Evolutionary conservation across 2,113 vertebrate species (phyloP).

Genomic region (Oreotrochilus melanogaster): DNA sequence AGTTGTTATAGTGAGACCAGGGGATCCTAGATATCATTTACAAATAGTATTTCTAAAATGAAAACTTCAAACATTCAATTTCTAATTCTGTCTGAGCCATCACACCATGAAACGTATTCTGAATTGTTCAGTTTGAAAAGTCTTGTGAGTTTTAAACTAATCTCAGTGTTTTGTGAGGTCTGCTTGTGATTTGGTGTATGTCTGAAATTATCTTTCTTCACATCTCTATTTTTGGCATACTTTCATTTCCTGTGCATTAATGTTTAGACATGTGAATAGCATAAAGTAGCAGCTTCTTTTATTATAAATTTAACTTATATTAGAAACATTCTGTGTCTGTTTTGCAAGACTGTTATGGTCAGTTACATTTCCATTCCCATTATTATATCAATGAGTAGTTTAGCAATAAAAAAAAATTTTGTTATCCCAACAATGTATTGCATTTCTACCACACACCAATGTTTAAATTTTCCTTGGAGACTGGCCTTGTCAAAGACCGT

Average conservation of each 20-base stretch:
- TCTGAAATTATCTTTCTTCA: background rate
- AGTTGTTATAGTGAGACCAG: accelerated
- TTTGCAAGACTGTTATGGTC: background rate
- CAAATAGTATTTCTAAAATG: background rate
- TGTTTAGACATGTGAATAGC: background rate
- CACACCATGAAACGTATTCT: background rate
- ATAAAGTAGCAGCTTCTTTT: background rate
- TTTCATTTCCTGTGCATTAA: background rate
- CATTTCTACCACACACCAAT: background rate
- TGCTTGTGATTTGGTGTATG: background rate
- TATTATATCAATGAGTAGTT: slow-evolving; percentile 1
- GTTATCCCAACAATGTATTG: background rate
- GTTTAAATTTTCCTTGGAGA: background rate
- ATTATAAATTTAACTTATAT: background rate
- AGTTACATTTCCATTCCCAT: background rate
- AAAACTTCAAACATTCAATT: background rate
- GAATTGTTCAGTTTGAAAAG: background rate
- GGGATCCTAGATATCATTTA: background rate
- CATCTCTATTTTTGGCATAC: background rate
- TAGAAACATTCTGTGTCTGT: background rate
- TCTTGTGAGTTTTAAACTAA: background rate
- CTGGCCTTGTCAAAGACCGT: background rate
- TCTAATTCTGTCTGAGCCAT: background rate
- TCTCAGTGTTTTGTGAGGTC: background rate
- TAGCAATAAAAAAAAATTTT: slow-evolving; percentile 21